These are phyloP conservation scores for Amazona ochrocephala DNA, from an alignment of 2,797 vertebrate genomes.

Conservation along the genomic window DNA sequence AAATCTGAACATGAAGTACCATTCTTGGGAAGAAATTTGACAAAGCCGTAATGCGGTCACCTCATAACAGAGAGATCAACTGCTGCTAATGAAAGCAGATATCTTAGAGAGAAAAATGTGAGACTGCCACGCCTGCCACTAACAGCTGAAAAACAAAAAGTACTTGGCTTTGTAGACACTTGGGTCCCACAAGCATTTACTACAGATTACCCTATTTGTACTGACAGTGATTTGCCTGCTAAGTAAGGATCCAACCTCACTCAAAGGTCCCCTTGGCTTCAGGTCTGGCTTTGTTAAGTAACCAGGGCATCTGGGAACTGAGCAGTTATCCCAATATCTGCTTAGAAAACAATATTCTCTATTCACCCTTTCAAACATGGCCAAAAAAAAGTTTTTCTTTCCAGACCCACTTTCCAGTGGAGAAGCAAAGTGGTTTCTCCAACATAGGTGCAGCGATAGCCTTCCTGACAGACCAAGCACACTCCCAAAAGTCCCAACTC, in stretches of 20 bases:
- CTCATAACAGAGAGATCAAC: slow-evolving; percentile 30
- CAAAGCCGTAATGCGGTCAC: not conserved
- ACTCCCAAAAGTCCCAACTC: accelerated
- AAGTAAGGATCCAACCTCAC: not conserved
- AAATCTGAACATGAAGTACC: slow-evolving; percentile 45
- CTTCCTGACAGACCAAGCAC: not conserved
- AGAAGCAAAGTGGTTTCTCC: not conserved
- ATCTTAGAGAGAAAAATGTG: not conserved
- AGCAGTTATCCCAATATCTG: not conserved
- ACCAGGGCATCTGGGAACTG: not conserved
- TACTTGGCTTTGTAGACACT: not conserved
- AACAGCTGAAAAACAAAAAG: not conserved
- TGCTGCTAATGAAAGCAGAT: slow-evolving; percentile 35
- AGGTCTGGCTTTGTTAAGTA: not conserved
- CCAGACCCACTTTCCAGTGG: not conserved
- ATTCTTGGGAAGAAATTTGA: slow-evolving; percentile 32
- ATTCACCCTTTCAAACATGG: not conserved
- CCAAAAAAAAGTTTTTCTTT: not conserved
- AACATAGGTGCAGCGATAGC: accelerated
- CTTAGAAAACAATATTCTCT: not conserved
- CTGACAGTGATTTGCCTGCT: not conserved
- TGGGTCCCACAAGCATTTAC: not conserved
- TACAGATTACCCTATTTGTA: not conserved
- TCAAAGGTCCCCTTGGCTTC: not conserved
- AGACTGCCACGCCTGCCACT: not conserved